Percentiles rank a stretch among this genome's conserved stretches.
Evolutionary conservation across 30 jellyfish, hydroid and myxozoan genomes (phyloP).

Genomic region (Rhopilema esculentum): DNA sequence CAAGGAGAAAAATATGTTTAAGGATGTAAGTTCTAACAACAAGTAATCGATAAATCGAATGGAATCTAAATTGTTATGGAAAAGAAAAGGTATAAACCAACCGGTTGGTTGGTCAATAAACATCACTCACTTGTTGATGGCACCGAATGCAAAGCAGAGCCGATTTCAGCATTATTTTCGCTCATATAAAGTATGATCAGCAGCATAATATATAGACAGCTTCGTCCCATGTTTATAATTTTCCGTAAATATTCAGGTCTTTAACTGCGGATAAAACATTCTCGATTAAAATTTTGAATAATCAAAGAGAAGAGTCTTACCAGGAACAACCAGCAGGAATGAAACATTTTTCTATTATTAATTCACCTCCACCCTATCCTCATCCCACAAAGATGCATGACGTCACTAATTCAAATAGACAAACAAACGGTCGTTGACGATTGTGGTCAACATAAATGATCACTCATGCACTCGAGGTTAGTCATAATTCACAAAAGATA

Average conservation of each 20-base stretch:
- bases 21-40: no score
- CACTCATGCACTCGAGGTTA: not conserved
- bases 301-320: not conserved
- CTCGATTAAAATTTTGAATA: not conserved
- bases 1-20: no score
- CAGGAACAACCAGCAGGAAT: not conserved
- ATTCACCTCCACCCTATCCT: not conserved
- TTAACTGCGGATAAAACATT: not conserved
- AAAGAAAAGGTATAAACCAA: not conserved
- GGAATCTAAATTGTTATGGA: not conserved
- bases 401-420: not conserved
- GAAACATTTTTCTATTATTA: not conserved
- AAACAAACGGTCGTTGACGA: not conserved
- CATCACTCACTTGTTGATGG: constrained; percentile 25
- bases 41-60: no score
- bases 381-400: not conserved
- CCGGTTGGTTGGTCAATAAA: not conserved
- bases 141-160: constrained; percentile 12
- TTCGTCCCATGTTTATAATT: not conserved
- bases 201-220: not conserved
- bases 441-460: not conserved
- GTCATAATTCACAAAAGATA: not conserved
- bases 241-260: not conserved
- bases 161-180: not conserved
- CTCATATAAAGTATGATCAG: not conserved